Percentiles rank a stretch among this genome's conserved stretches.
phyloP scores from a whole-genome alignment of 2,888 invertebrate species.

The Torymus aiolomorphi region DNA sequence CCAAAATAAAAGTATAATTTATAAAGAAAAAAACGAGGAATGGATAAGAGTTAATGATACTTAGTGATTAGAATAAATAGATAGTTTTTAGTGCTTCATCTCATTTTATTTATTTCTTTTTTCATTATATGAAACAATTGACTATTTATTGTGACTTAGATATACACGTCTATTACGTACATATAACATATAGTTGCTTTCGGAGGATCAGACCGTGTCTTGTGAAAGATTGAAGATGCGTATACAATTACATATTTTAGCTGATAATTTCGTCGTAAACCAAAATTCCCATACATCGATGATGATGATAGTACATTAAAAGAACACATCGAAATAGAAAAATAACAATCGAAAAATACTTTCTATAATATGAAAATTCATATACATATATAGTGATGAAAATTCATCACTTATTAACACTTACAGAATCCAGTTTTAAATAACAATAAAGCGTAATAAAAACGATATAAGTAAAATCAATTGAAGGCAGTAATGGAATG shows the following conservation, averaged over 20 bases:
- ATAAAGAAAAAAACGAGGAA: too few species aligned
- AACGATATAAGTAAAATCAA: too few species aligned
- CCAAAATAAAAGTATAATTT: too few species aligned
- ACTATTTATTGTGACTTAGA: conserved; percentile 72
- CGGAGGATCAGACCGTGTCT: conserved; percentile 64
- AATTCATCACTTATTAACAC: too few species aligned
- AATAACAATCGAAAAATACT: conserved; percentile 14
- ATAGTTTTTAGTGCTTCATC: conserved; percentile 57
- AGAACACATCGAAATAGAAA: neutral
- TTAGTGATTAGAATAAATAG: conserved; percentile 12
- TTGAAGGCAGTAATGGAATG: too few species aligned
- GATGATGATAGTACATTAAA: conserved; percentile 36
- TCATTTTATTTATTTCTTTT: conserved; percentile 64
- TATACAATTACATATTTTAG: conserved; percentile 51
- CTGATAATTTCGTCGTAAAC: conserved; percentile 10
- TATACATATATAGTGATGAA: too few species aligned
- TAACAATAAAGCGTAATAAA: too few species aligned
- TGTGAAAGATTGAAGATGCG: conserved; percentile 60
- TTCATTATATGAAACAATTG: conserved; percentile 71
- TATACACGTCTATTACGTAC: conserved; percentile 67
- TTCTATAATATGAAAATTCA: neutral
- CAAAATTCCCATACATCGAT: conserved; percentile 4
- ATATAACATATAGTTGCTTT: conserved; percentile 69
- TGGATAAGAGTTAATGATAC: too few species aligned
- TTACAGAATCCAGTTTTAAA: too few species aligned